Base-by-base conservation (phyloP, 2,888 invertebrate genomes). In the Campopleginae sp. region DNA sequence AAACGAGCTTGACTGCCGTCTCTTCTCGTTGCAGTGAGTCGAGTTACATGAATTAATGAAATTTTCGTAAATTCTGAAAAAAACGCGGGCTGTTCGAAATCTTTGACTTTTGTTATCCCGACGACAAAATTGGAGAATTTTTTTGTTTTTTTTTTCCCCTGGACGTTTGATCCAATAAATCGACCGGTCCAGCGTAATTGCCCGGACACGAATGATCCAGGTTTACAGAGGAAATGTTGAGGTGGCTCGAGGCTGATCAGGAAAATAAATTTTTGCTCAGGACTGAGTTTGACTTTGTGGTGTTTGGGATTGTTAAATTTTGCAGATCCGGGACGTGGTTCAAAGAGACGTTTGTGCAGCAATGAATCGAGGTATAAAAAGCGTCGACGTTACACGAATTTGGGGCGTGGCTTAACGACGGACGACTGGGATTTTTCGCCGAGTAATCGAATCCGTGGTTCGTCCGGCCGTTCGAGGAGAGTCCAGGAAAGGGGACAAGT, bases 361-460 rank as follows among this genome's bases (percentile, higher is more conserved):
- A 70, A 46, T 14, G 85, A 85, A 14, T 27, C 75, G 1, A 23
- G 79, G 27, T 31, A 76, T 14, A 82, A 82, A 46, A 85, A 85
- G 12, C 85, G 82, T 71, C 85, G 82, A 72, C 85, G 90, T 87
- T 75, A 86, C 87, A 54, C 74, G 82, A 44, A 81, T 71, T 14
- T 86, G 54, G 71, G 66, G 61, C 66, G 81, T 82, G 80, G 58
- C 23, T 38, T 74, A 78, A 78, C 42, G 72, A 68, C 48, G 80
- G 63, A 78, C 82, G 76, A 85, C 63, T 1, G 68, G 66, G 66
- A 76, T 72, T 48, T 61, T 80, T n/a, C 70, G 54, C 48, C 82
- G 68, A 90, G 85, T 72, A 87, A 86, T 31, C 71, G 76, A 85
- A 87, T 66, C 75, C 88, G 23, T 80, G 85, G 54, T 75, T 82